Conservation (phyloP, 2,888 invertebrate species). For the Leptinotarsa tumamoca region DNA sequence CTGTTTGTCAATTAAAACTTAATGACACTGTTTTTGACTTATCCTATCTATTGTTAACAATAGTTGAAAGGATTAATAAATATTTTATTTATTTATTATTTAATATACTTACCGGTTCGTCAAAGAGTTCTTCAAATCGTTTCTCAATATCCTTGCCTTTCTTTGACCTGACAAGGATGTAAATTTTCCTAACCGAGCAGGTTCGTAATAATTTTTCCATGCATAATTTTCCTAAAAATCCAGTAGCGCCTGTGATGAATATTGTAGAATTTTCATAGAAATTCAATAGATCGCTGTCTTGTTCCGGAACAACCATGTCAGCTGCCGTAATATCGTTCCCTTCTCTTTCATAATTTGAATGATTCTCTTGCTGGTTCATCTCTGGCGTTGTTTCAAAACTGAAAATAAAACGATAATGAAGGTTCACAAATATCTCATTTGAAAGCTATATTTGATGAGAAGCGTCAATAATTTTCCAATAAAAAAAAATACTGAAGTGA, state of each 20-base stretch:
- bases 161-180: conserved; percentile 59
- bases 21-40: no score
- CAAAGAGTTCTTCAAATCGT: conserved; percentile 70
- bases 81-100: no score
- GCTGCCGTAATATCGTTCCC: conserved; percentile 68
- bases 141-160: conserved; percentile 56
- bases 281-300: conserved; percentile 43
- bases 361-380: no score
- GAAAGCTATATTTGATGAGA: no score
- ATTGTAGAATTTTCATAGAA: conserved; percentile 59
- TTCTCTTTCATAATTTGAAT: conserved; percentile 58
- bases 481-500: no score
- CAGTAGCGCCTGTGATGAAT: conserved; percentile 63
- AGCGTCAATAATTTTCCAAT: no score
- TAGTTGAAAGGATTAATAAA: no score
- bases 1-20: no score
- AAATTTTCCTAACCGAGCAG: conserved; percentile 61
- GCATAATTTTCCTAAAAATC: conserved; percentile 64
- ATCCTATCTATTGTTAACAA: no score
- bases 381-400: no score
- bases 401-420: no score
- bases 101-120: conserved; percentile 68
- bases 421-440: no score
- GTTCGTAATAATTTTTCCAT: conserved; percentile 59
- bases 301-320: conserved; percentile 65